Evolutionary conservation across 2,888 invertebrate species (phyloP), one percentile per base, ranked within the genome.

Genomic region (Rhaphigaster nebulosa): DNA sequence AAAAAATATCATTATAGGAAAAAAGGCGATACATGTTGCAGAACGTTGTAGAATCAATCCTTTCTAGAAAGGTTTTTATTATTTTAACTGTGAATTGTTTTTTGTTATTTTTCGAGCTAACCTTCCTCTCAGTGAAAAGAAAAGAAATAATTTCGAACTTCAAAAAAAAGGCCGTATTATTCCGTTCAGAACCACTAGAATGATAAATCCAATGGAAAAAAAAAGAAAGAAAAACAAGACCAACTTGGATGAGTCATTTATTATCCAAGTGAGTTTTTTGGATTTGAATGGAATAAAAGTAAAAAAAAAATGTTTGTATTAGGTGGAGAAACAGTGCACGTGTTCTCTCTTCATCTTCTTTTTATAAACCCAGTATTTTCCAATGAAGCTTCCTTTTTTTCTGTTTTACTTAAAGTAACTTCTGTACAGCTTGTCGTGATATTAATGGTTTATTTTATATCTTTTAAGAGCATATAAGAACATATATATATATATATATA

Each of bases 301-400:
- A 23, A 65, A 65, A 65, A 65, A 65, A 65, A 60, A n/a, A n/a
- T 60, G 65, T 65, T 65, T 65, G 65, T 65, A 29, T 65, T 65
- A 29, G 65, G 65, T 20, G 15, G 4, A n/a, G n/a, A n/a, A 65
- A 15, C 65, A 65, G 65, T 65, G 29, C 65, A 65, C 65, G 65
- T 65, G 65, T 29, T n/a, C 65, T 29, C 65, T 29, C 65, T 65
- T 65, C n/a, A 65, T 15, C 29, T 13, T 13, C 65, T 15, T 65
- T 65, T 65, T 29, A 65, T 65, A 15, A 29, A 29, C 60, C 29
- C 29, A 18, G 13, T 15, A 12, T 60, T 65, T 26, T 29, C 29
- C 65, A 2, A 15, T 29, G n/a, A 29, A 65, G 4, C 15, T 29
- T 65, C 4, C 3, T 15, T 65, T 29, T 65, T 65, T 65, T 60